Percentiles rank a stretch among this genome's conserved stretches.
phyloP scores from a whole-genome alignment of 2,888 invertebrate genomes.

The Xylota segnis region DNA sequence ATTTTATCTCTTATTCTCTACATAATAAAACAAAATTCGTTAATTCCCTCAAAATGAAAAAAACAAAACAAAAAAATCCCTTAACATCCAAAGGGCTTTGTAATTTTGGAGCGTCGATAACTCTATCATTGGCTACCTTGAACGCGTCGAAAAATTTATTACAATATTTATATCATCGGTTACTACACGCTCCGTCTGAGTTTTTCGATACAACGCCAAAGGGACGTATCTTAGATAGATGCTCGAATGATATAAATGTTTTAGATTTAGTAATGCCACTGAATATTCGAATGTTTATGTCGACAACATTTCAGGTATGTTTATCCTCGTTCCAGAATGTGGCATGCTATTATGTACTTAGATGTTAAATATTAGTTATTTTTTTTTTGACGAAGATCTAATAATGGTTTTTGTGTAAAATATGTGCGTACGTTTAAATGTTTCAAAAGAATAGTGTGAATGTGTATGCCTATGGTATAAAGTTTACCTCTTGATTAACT shows the following conservation, averaged over 20 bases:
- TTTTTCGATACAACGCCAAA: constrained; percentile 88
- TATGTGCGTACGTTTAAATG: neutral
- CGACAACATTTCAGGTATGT: constrained; percentile 83
- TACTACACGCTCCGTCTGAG: constrained; percentile 86
- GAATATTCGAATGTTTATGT: constrained; percentile 82
- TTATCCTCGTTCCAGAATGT: constrained; percentile 15
- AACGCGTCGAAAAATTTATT: constrained; percentile 81
- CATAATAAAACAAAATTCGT: constrained; percentile 8
- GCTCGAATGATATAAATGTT: constrained; percentile 87
- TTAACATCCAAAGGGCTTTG: constrained; percentile 79
- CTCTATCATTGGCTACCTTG: constrained; percentile 81
- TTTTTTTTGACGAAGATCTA: neutral
- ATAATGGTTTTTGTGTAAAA: neutral
- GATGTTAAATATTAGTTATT: constrained; percentile 4
- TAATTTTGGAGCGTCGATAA: constrained; percentile 82
- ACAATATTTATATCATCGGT: constrained; percentile 84
- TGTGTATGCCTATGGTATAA: constrained; percentile 26
- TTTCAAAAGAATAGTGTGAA: neutral
- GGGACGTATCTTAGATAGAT: constrained; percentile 88
- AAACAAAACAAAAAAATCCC: neutral
- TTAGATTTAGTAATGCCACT: constrained; percentile 86
- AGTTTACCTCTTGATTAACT: neutral
- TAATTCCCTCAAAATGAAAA: constrained; percentile 14
- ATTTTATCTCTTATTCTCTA: constrained; percentile 48
- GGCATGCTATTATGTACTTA: constrained; percentile 45